phyloP scores from a whole-genome alignment of 2,113 vertebrate species.

The Xyliphius kryptos region DNA sequence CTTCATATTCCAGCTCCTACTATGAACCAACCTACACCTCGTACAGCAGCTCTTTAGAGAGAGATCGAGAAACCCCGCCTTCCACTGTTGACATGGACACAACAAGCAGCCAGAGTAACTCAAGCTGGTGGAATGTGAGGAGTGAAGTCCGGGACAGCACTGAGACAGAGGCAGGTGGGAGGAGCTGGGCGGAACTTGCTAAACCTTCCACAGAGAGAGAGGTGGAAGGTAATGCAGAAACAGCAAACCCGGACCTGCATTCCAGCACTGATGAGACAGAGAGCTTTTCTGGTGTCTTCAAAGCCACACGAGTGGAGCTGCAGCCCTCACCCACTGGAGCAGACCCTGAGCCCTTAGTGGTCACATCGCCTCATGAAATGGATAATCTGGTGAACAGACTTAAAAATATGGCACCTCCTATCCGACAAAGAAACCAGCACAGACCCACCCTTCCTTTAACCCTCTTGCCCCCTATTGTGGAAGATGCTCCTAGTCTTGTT shows the following conservation, averaged over 20 bases:
- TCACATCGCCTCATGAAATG: constrained; percentile 66
- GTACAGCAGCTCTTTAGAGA: constrained; percentile 23
- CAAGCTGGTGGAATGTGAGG: constrained; percentile 34
- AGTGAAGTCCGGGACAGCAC: constrained; percentile 37
- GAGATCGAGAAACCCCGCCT: constrained; percentile 13
- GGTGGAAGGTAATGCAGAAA: constrained; percentile 25
- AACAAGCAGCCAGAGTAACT: constrained; percentile 26
- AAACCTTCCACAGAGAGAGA: constrained; percentile 48
- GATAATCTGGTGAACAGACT: constrained; percentile 79
- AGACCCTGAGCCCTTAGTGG: constrained; percentile 54
- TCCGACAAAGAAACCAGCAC: constrained; percentile 57
- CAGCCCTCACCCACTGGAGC: constrained; percentile 42
- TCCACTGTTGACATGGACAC: constrained; percentile 29
- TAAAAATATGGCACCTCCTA: constrained; percentile 75
- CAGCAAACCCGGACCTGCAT: constrained; percentile 37
- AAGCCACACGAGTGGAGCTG: constrained; percentile 59
- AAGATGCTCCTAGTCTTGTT: constrained; percentile 57
- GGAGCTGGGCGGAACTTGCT: constrained; percentile 51
- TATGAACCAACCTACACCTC: neutral
- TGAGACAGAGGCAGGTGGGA: constrained; percentile 32
- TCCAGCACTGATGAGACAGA: constrained; percentile 1
- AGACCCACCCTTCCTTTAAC: constrained; percentile 44
- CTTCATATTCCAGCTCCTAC: constrained; percentile 4
- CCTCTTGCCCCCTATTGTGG: constrained; percentile 71
- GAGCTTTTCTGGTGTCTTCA: constrained; percentile 50